These are phyloP conservation scores for Leptinotarsa defecta DNA, from an alignment of 1,140 invertebrate genomes.

Conservation along the genomic window DNA sequence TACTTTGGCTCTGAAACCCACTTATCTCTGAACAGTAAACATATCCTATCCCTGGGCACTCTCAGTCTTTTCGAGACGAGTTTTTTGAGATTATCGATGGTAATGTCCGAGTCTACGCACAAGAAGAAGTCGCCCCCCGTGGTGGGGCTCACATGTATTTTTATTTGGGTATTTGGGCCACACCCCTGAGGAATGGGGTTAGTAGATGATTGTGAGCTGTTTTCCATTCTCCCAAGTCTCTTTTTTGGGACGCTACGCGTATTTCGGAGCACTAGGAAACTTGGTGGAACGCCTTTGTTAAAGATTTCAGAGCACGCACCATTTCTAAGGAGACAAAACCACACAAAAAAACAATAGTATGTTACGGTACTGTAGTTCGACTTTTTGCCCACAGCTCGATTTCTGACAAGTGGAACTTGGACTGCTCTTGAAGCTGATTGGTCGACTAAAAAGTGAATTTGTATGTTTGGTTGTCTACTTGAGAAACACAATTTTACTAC, in stretches of 20 bases:
- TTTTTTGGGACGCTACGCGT: constrained; percentile 26
- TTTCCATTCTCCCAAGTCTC: constrained; percentile 47
- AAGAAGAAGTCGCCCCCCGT: constrained; percentile 89
- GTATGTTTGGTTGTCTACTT: constrained; percentile 32
- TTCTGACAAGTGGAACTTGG: constrained; percentile 32
- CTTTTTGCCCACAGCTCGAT: constrained; percentile 32
- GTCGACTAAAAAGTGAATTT: constrained; percentile 20
- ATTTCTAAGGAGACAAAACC: constrained; percentile 44
- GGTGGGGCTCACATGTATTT: constrained; percentile 83
- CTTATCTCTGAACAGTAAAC: constrained; percentile 89
- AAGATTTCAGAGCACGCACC: constrained; percentile 37
- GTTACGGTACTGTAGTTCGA: constrained; percentile 46
- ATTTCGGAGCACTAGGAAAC: constrained; percentile 34
- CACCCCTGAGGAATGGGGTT: constrained; percentile 62
- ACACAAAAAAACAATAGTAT: constrained; percentile 47
- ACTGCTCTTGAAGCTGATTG: constrained; percentile 25
- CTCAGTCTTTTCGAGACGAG: constrained; percentile 89
- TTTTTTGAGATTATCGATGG: constrained; percentile 87
- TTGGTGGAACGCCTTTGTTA: constrained; percentile 21
- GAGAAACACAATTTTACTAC: too few relatives aligned
- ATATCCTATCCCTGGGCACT: constrained; percentile 90
- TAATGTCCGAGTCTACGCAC: constrained; percentile 75
- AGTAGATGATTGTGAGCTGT: constrained; percentile 51
- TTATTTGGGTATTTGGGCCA: constrained; percentile 73
- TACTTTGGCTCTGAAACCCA: constrained; percentile 60